Evolutionary conservation across 2,797 vertebrate genomes (phyloP).

Genomic region (Mastacembelus armatus): DNA sequence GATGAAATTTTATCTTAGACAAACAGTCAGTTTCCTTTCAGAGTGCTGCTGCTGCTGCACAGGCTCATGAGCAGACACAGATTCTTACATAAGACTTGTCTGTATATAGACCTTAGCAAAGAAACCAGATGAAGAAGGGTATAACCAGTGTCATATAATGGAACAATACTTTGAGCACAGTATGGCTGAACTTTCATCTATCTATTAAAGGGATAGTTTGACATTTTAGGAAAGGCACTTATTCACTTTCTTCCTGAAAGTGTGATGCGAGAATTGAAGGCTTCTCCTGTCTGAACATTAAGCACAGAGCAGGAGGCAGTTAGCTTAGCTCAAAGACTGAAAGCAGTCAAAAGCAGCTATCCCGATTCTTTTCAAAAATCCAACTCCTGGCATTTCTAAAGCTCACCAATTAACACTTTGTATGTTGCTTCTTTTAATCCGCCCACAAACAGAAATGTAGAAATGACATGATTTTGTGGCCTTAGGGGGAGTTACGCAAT

Average conservation of each 20-base stretch:
- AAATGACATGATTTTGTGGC: too few relatives aligned
- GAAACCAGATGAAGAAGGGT: not conserved
- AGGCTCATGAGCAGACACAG: constrained; percentile 10
- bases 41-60: constrained; percentile 29
- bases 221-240: constrained; percentile 10
- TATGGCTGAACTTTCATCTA: too few relatives aligned
- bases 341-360: not conserved
- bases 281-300: too few relatives aligned
- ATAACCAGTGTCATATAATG: not conserved
- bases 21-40: constrained; percentile 73
- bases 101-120: not conserved
- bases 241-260: not conserved
- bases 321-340: not conserved
- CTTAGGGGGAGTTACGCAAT: too few relatives aligned
- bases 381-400: not conserved
- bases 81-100: not conserved
- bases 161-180: not conserved
- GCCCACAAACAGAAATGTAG: not conserved
- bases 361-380: not conserved
- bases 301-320: too few relatives aligned
- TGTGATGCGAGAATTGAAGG: too few relatives aligned
- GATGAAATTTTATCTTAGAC: constrained; percentile 74
- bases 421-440: constrained; percentile 5
- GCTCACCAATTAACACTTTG: too few relatives aligned
- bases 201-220: not conserved